Conservation (phyloP, 2,888 invertebrate genomes). For the Yponomeuta evonymella region DNA sequence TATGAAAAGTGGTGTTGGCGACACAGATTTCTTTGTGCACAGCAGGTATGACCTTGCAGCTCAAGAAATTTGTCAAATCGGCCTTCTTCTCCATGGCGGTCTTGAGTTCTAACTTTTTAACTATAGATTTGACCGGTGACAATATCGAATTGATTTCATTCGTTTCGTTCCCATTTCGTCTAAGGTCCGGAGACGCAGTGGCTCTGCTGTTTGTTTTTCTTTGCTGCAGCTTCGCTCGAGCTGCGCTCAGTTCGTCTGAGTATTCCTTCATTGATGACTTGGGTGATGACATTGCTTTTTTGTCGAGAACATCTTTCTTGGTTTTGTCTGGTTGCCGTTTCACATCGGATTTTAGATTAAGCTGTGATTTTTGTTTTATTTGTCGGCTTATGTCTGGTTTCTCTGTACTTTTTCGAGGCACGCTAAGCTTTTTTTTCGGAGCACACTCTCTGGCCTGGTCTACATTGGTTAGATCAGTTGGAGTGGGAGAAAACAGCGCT, state of each 20-base stretch:
- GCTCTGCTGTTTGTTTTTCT: slow-evolving; percentile 63
- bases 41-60: slow-evolving; percentile 67
- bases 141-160: slow-evolving; percentile 52
- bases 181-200: slow-evolving; percentile 51
- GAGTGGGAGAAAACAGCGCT: slow-evolving; percentile 75
- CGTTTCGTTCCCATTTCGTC: slow-evolving; percentile 54
- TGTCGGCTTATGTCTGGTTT: slow-evolving; percentile 57
- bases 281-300: slow-evolving; percentile 50
- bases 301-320: slow-evolving; percentile 58
- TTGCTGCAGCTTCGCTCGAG: slow-evolving; percentile 69
- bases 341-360: slow-evolving; percentile 57
- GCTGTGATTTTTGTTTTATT: slow-evolving; percentile 66
- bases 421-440: slow-evolving; percentile 63
- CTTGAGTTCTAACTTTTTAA: slow-evolving; percentile 69
- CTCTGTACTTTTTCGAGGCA: slow-evolving; percentile 51
- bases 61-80: slow-evolving; percentile 56
- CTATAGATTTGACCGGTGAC: slow-evolving; percentile 69
- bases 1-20: slow-evolving; percentile 67
- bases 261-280: slow-evolving; percentile 62
- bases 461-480: slow-evolving; percentile 72
- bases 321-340: slow-evolving; percentile 59
- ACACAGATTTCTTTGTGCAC: slow-evolving; percentile 68
- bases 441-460: slow-evolving; percentile 75
- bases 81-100: slow-evolving; percentile 61
- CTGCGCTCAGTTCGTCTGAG: slow-evolving; percentile 68